Base-by-base conservation (phyloP, 2,113 vertebrate genomes). In the Ophthalmolycus amberensis region DNA sequence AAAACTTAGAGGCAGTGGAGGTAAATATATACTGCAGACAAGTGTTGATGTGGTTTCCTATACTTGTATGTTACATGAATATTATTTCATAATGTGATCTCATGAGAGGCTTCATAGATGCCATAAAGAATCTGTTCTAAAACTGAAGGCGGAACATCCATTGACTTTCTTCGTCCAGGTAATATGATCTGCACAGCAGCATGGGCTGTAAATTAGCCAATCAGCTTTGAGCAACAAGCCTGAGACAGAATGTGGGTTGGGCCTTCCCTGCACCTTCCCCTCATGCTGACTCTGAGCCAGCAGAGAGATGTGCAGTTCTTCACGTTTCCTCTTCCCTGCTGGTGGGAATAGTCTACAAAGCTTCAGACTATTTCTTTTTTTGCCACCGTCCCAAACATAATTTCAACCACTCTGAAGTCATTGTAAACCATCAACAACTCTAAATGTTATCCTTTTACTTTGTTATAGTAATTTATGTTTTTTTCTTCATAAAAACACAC, bases 271-370 rank as follows among this genome's bases (percentile, higher is more conserved):
- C 81, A 84, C 68, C 46, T 80, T 90, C 79, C 69, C 2, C 80
- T 52, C 80, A 76, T 59, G 75, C 85, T 80, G 58, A 62, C 54
- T 32, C 65, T 25, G 66, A 75, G 76, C 42, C 20, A 44, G 27
- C 6, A 1, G 69, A 59, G 81, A 37, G 80, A 87, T 91, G 91
- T 94, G 94, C 94, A 85, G 84, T 82, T 92, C 80, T 69, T 93
- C 95, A 95, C 92, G 92, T 94, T 91, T 34, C 65, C 85, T 86
- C 50, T 72, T 60, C 68, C 72, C 71, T 42, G 38, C 71, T 56
- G 48, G 56, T 22, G 38, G 66, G 77, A 16, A 16, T 46, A 46
- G 44, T 34, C 34, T 5, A 34, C 34, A 34, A 34, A 34, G 34
- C 34, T 34, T 5, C 2, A 25, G 25, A 25, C 2, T 34, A 3